A percentile compares a stretch with the other conserved stretches of the same genome.
These are phyloP conservation scores for Drosophila azteca DNA, from an alignment of 1,140 invertebrate genomes.

Conservation along the genomic window DNA sequence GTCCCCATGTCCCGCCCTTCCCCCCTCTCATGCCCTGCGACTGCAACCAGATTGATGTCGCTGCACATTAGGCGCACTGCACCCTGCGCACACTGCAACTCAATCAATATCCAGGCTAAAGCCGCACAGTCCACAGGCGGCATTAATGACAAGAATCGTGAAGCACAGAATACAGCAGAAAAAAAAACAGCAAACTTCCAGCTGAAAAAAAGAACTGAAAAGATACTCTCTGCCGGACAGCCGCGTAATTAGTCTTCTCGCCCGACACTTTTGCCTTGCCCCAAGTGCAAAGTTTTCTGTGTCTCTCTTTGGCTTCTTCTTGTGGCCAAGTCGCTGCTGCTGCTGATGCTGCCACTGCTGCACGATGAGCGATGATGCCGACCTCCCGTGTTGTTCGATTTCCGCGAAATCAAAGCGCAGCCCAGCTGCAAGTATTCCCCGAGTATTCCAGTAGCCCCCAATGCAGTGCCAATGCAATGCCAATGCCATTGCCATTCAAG, in stretches of 20 bases:
- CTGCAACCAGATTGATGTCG: slow-evolving; percentile 70
- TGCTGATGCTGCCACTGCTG: slow-evolving; percentile 15
- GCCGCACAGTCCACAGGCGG: slow-evolving; percentile 50
- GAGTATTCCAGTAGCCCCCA: slow-evolving; percentile 32
- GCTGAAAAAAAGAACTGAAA: slow-evolving; percentile 10
- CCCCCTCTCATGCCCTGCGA: not conserved
- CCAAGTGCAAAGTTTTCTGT: slow-evolving; percentile 13
- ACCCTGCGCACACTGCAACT: slow-evolving; percentile 60
- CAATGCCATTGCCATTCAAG: slow-evolving; percentile 65
- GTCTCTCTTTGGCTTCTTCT: no score
- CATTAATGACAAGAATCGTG: slow-evolving; percentile 74
- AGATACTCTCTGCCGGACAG: slow-evolving; percentile 36
- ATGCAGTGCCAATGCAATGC: no score
- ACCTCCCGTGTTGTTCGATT: slow-evolving; percentile 79
- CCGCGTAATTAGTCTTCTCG: slow-evolving; percentile 78
- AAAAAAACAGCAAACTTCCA: no score
- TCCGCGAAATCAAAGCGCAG: slow-evolving; percentile 76
- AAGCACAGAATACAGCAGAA: slow-evolving; percentile 21
- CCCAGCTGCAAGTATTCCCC: slow-evolving; percentile 56
- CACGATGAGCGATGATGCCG: slow-evolving; percentile 77
- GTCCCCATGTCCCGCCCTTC: not conserved
- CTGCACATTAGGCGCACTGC: slow-evolving; percentile 79
- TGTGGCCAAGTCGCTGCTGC: slow-evolving; percentile 10
- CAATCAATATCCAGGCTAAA: slow-evolving; percentile 70
- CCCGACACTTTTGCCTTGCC: slow-evolving; percentile 63